A percentile compares a stretch with the other conserved stretches of the same genome.
Conservation (phyloP, 1,140 invertebrate genomes). For the Amyelois transitella region DNA sequence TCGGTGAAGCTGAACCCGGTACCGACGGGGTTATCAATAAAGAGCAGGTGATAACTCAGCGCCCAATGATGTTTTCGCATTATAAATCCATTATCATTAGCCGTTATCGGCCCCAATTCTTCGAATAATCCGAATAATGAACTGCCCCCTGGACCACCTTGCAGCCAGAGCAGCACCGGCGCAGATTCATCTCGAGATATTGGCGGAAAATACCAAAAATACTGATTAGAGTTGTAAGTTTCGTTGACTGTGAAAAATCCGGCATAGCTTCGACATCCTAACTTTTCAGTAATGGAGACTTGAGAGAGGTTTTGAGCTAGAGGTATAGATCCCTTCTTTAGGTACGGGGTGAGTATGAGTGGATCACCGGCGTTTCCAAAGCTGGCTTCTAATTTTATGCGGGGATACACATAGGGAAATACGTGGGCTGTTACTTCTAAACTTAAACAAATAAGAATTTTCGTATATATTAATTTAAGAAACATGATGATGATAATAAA, state of each 20-base stretch:
- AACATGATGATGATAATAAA: no score
- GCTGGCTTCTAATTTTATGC: slow-evolving; percentile 34
- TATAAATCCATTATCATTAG: slow-evolving; percentile 44
- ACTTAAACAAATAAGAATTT: not conserved
- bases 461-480: not conserved
- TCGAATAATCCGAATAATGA: slow-evolving; percentile 74
- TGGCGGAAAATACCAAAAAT: slow-evolving; percentile 87
- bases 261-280: slow-evolving; percentile 70
- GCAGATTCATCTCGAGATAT: slow-evolving; percentile 62
- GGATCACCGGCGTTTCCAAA: slow-evolving; percentile 76
- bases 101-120: slow-evolving; percentile 70
- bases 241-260: slow-evolving; percentile 84
- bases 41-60: slow-evolving; percentile 81
- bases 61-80: slow-evolving; percentile 82
- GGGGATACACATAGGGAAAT: slow-evolving; percentile 53
- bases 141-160: slow-evolving; percentile 84
- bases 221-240: slow-evolving; percentile 80
- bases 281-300: slow-evolving; percentile 42
- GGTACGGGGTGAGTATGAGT: slow-evolving; percentile 79
- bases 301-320: slow-evolving; percentile 49
- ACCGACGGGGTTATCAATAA: slow-evolving; percentile 90
- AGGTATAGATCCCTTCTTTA: slow-evolving; percentile 73
- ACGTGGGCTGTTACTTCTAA: slow-evolving; percentile 2
- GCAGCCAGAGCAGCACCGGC: slow-evolving; percentile 83
- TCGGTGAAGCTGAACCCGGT: slow-evolving; percentile 85